Evolutionary conservation across 2,113 vertebrate genomes (phyloP).

Genomic region (Lampris megalopsis): DNA sequence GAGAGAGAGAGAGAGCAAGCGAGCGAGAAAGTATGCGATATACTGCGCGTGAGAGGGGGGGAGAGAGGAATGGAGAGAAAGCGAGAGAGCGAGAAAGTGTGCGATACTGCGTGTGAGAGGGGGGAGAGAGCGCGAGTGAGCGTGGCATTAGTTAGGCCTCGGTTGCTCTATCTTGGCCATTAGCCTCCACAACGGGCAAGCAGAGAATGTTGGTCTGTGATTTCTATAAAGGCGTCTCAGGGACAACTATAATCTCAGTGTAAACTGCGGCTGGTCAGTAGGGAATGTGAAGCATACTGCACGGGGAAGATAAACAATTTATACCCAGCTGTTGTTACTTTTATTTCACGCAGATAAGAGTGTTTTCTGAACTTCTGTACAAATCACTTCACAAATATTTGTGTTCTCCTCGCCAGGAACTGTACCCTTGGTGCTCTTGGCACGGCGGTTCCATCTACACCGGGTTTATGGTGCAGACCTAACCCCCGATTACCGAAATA

Average conservation of each 20-base stretch:
- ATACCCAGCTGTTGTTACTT: neutral
- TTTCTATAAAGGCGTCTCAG: neutral
- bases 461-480: slow-evolving; percentile 18
- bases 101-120: slow-evolving; percentile 27
- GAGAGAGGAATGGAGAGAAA: slow-evolving; percentile 30
- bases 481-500: slow-evolving; percentile 17
- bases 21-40: slow-evolving; percentile 27
- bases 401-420: neutral
- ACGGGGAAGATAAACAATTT: slow-evolving; percentile 1
- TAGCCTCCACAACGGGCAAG: too few relatives aligned
- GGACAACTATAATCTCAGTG: slow-evolving; percentile 12
- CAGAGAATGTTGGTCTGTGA: neutral
- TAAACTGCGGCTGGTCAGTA: slow-evolving; percentile 7
- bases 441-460: neutral
- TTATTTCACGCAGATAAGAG: too few relatives aligned
- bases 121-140: neutral
- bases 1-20: slow-evolving; percentile 11
- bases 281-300: slow-evolving; percentile 26
- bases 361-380: neutral
- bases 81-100: slow-evolving; percentile 44
- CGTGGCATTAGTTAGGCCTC: neutral
- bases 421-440: neutral
- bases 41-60: slow-evolving; percentile 27
- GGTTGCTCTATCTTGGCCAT: too few relatives aligned
- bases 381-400: neutral